These are phyloP conservation scores for Palythoa caribaeorum DNA, from an alignment of 92 coral and sea anemone genomes.

Conservation along the genomic window DNA sequence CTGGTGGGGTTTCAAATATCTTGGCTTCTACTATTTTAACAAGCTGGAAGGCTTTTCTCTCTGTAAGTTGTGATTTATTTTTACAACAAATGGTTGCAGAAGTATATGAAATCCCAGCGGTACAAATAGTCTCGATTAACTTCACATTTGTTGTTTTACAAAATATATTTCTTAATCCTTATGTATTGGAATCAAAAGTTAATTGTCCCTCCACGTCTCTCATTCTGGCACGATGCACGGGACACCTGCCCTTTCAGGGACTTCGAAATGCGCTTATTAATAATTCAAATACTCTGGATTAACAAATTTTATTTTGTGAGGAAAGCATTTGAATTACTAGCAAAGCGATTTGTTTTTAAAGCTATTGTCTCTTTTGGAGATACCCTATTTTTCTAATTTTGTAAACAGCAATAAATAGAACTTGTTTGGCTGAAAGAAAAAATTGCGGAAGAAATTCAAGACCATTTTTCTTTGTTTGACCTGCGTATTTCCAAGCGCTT, in stretches of 20 bases:
- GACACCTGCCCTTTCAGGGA: neutral
- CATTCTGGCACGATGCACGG: neutral
- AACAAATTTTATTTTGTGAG: neutral
- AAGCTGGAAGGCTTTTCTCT: neutral
- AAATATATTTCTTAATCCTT: slow-evolving; percentile 67
- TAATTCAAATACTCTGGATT: neutral
- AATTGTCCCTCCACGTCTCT: slow-evolving; percentile 1
- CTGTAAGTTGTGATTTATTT: slow-evolving; percentile 37
- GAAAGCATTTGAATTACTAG: slow-evolving; percentile 11
- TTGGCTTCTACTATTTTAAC: neutral
- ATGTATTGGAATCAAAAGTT: slow-evolving; percentile 35
- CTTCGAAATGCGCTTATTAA: neutral
- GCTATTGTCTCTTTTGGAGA: slow-evolving; percentile 28
- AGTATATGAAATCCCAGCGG: slow-evolving; percentile 50
- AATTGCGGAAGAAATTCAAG: slow-evolving; percentile 26
- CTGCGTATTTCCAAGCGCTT: slow-evolving; percentile 12
- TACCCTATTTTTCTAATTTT: neutral
- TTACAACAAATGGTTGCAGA: slow-evolving; percentile 52
- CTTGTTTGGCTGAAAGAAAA: slow-evolving; percentile 37
- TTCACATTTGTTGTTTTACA: slow-evolving; percentile 65
- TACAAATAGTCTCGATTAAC: slow-evolving; percentile 57
- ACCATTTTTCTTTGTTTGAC: neutral
- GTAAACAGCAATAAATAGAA: slow-evolving; percentile 35
- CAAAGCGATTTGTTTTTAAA: neutral
- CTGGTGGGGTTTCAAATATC: too few relatives aligned